Evolutionary conservation across 2,888 invertebrate genomes (phyloP).

Genomic region (Scaptomyza cyrtandrae): DNA sequence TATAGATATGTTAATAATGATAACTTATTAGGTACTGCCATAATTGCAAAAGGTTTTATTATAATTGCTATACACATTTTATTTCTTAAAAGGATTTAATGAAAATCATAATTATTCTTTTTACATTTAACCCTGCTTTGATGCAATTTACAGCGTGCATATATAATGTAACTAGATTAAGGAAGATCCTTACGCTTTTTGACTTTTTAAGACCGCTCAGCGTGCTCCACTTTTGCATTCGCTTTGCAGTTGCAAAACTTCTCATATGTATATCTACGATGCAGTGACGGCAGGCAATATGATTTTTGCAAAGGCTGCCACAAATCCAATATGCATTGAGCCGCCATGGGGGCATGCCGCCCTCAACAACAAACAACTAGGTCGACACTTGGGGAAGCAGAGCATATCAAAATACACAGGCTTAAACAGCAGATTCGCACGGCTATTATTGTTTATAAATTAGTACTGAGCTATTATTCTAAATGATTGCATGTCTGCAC

Average conservation of each 20-base stretch:
- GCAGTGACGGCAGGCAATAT: conserved; percentile 46
- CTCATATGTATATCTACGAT: conserved; percentile 1
- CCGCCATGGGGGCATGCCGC: conserved; percentile 25
- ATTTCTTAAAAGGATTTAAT: not conserved
- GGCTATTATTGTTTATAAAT: conserved; percentile 15
- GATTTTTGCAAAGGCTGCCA: conserved; percentile 61
- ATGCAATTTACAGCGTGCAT: conserved; percentile 32
- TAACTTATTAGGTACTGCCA: not conserved
- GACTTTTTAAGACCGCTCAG: conserved; percentile 54
- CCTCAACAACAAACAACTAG: conserved; percentile 45
- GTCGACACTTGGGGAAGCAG: conserved; percentile 45
- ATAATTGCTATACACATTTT: not conserved
- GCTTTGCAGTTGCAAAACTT: conserved; percentile 10
- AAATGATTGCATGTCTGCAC: not conserved
- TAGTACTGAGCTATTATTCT: not conserved
- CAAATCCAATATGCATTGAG: conserved; percentile 59
- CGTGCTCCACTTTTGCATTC: conserved; percentile 49
- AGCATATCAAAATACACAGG: conserved; percentile 12
- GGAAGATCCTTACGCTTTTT: conserved; percentile 51
- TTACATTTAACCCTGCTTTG: not conserved
- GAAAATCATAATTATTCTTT: not conserved
- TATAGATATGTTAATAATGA: not conserved
- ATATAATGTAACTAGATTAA: not conserved
- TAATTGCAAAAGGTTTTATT: not conserved
- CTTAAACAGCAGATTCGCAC: conserved; percentile 12